These are phyloP conservation scores for Amia ocellicauda DNA, from an alignment of 2,113 vertebrate genomes.

Conservation along the genomic window DNA sequence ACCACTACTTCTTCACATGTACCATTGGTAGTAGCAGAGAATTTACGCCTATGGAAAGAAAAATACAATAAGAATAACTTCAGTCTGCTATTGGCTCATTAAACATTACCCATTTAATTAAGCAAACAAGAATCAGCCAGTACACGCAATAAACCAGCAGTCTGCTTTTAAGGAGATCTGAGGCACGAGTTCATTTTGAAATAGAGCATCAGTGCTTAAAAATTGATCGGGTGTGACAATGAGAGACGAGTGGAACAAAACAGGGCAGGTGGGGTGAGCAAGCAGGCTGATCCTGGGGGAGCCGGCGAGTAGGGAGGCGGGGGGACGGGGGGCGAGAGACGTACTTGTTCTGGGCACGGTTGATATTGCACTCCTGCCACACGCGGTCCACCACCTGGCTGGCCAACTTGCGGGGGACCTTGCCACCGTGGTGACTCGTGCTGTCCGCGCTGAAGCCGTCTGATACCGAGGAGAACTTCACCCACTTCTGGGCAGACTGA, in stretches of 20 bases:
- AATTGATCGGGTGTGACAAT: no score
- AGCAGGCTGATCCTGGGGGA: no score
- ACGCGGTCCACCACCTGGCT: slow-evolving; percentile 91
- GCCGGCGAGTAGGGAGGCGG: no score
- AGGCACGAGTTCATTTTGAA: no score
- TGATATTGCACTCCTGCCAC: slow-evolving; percentile 98
- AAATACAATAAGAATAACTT: neutral
- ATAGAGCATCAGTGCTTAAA: no score
- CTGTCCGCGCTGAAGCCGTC: slow-evolving; percentile 85
- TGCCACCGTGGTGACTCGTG: slow-evolving; percentile 91
- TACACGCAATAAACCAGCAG: no score
- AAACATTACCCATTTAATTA: no score
- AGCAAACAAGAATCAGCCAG: no score
- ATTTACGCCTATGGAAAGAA: slow-evolving; percentile 76
- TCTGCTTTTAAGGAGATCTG: no score
- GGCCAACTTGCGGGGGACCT: slow-evolving; percentile 86
- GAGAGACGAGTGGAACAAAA: no score
- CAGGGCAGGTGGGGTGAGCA: no score
- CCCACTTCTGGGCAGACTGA: slow-evolving; percentile 91
- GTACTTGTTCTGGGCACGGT: slow-evolving; percentile 93
- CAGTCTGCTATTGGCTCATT: no score
- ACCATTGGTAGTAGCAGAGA: slow-evolving; percentile 80
- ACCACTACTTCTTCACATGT: slow-evolving; percentile 78
- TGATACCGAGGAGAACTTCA: slow-evolving; percentile 82
- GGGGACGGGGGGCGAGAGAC: slow-evolving; percentile 29